Percentiles rank a stretch among this genome's conserved stretches.
These are phyloP conservation scores for pig (Sus scrofa) DNA, from an alignment of 2,113 vertebrate species.

Conservation along the genomic window DNA sequence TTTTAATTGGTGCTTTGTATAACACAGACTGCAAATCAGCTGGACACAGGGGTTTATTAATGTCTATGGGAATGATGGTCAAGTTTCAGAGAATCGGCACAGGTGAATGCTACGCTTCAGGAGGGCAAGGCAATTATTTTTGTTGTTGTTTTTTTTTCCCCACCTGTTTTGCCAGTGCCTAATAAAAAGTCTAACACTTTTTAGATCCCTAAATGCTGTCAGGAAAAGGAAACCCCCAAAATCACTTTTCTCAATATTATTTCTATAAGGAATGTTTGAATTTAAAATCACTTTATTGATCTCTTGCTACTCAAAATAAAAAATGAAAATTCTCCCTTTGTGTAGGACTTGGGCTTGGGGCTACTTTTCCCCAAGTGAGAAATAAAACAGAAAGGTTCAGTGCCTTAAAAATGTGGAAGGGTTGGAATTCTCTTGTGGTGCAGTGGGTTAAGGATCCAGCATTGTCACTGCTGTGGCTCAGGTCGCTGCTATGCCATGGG, in stretches of 20 bases:
- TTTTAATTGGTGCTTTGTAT: background rate
- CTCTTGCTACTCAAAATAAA: slow-evolving; percentile 45
- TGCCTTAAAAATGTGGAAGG: background rate
- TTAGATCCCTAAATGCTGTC: background rate
- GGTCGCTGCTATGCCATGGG: too few relatives aligned
- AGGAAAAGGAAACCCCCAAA: slow-evolving; percentile 17
- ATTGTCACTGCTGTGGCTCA: too few relatives aligned
- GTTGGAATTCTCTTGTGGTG: too few relatives aligned
- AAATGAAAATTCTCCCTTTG: slow-evolving; percentile 27
- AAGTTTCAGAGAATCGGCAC: background rate
- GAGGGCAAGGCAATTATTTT: background rate
- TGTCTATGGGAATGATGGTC: background rate
- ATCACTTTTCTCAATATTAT: background rate
- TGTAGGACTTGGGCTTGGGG: background rate
- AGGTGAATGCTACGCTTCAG: background rate
- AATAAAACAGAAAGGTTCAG: background rate
- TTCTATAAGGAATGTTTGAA: background rate
- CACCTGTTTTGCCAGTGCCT: slow-evolving; percentile 2
- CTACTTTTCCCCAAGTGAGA: background rate
- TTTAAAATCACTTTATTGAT: background rate
- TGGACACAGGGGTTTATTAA: background rate
- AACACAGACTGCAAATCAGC: background rate
- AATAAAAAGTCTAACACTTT: background rate
- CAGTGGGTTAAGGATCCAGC: too few relatives aligned
- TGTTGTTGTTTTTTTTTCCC: background rate